Evolutionary conservation across 53 echinoderm and acorn worm species (phyloP).

Genomic region (Actinopyga echinites): DNA sequence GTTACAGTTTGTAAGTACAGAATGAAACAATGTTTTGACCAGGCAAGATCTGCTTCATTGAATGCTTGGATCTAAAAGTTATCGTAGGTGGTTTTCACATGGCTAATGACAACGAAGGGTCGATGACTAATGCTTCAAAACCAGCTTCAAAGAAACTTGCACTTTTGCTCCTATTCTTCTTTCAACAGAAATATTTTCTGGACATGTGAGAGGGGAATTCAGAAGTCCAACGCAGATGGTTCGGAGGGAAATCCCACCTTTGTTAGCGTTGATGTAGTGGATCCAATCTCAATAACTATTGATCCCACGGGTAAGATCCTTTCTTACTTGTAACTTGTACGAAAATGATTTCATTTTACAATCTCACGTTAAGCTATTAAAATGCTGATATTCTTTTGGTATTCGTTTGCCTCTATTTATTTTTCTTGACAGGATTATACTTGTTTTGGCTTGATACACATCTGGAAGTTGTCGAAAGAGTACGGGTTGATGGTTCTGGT

Average conservation of each 20-base stretch:
- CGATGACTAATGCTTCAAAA: neutral
- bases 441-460: neutral
- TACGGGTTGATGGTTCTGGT: too few species aligned
- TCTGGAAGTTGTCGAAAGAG: too few species aligned
- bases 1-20: too few species aligned
- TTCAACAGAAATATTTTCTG: neutral
- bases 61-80: too few species aligned
- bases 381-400: neutral
- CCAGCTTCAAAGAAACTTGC: neutral
- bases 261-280: neutral
- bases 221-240: constrained; percentile 3
- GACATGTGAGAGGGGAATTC: neutral
- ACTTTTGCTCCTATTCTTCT: neutral
- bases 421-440: neutral
- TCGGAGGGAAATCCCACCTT: neutral
- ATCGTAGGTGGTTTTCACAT: too few species aligned
- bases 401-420: neutral
- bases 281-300: neutral
- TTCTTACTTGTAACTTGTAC: neutral
- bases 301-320: constrained; percentile 5
- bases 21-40: too few species aligned
- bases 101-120: too few species aligned
- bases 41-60: too few species aligned
- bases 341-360: neutral
- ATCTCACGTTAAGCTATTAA: too few species aligned